Evolutionary conservation across 2,113 vertebrate genomes (phyloP).

Genomic region (Saimiri boliviensis): DNA sequence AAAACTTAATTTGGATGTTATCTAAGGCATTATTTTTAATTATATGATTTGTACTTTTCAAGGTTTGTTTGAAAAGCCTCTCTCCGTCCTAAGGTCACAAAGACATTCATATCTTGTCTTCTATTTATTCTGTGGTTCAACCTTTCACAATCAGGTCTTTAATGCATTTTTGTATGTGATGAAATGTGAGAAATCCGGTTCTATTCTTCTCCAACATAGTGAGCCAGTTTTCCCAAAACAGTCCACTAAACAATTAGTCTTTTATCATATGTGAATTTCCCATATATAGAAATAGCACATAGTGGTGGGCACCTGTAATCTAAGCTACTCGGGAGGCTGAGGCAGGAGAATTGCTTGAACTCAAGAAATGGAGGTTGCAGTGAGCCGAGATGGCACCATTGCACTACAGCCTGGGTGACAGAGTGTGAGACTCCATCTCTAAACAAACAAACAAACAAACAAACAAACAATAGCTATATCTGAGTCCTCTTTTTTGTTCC

Average conservation of each 20-base stretch:
- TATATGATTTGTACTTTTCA: background rate
- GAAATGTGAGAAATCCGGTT: background rate
- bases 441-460: no score
- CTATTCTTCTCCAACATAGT: background rate
- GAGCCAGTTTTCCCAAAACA: background rate
- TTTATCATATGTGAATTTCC: background rate
- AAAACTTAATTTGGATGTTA: background rate
- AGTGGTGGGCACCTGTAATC: no score
- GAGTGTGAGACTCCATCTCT: no score
- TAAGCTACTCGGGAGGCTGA: no score
- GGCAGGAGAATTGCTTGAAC: no score
- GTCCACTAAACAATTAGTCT: background rate
- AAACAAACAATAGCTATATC: background rate
- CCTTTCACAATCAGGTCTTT: background rate
- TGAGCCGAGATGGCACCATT: no score
- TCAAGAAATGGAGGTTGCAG: no score
- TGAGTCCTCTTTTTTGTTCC: background rate
- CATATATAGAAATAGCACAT: background rate
- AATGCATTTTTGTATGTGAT: background rate
- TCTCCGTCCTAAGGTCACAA: background rate
- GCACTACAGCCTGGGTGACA: no score
- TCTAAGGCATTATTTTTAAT: slow-evolving; percentile 1
- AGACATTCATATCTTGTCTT: background rate
- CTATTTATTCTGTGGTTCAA: background rate
- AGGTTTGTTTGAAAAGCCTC: background rate